Base-by-base conservation (phyloP, 2,797 vertebrate genomes). In the Sphaeramia orbicularis region DNA sequence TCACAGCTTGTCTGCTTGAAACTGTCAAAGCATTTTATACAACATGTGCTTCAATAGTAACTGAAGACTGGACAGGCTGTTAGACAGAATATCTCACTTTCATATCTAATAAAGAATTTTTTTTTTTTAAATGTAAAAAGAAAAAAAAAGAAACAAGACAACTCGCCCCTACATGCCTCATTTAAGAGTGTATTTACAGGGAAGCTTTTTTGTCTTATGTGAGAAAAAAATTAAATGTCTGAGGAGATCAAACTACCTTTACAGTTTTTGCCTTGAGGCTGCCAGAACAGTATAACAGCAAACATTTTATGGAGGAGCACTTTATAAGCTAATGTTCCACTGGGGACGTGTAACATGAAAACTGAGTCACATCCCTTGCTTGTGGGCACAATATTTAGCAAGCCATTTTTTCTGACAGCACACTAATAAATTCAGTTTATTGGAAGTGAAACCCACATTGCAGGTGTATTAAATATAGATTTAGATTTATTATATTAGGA, bases 291-390 rank as follows among this genome's bases (percentile, higher is more conserved):
- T 65, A 55, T 41, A 83, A 66, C 84, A 68, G 71, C 68, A 80
- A 82, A 66, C 70, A 69, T 86, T 89, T 89, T 80, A 89, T 78
- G 65, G 81, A 58, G 74, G 57, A 85, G 76, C 69, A 49, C 79
- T 90, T 90, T 74, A 84, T 83, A 85, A 84, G 74, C 76, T 71
- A 85, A 78, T 76, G 75, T 72, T 91, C 81, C 83, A 85, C 63
- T 54, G 66, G 84, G 83, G 85, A 85, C 53, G 21, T 59, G 75
- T 59, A 80, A 84, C 76, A 79, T 71, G 73, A 88, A 85, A 81
- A 81, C 73, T 73, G 69, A 90, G 72, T 85, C 83, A 78, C 75
- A 83, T 77, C 65, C 57, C 55, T 84, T 47, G 75, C 90, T 86
- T 59, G 44, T 76, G 80, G 91, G 83, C 76, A 83, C 65, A 88